A percentile compares a stretch with the other conserved stretches of the same genome.
Evolutionary conservation across 1,140 invertebrate species (phyloP).

Genomic region (Drosophila baimaii): DNA sequence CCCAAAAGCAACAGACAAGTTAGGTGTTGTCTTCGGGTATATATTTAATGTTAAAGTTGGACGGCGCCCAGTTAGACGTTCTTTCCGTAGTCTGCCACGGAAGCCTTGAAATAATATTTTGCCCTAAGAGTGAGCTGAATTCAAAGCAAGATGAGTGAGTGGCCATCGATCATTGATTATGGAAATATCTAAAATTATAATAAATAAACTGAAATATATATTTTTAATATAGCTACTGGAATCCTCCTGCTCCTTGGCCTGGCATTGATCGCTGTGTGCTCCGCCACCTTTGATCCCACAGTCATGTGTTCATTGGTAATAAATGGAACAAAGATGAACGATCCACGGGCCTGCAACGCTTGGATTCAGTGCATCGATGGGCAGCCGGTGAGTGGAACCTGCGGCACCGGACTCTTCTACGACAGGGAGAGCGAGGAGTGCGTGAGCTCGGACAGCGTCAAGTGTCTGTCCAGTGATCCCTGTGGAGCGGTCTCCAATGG

Average conservation of each 20-base stretch:
- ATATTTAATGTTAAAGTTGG: constrained; percentile 34
- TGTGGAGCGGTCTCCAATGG: constrained; percentile 59
- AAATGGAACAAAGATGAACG: constrained; percentile 67
- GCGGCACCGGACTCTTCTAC: constrained; percentile 55
- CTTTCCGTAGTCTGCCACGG: neutral
- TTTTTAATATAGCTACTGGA: constrained; percentile 2
- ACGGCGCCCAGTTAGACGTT: constrained; percentile 35
- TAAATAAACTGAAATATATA: neutral
- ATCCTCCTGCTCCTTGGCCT: constrained; percentile 7
- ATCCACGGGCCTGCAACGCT: constrained; percentile 66
- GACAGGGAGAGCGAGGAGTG: constrained; percentile 61
- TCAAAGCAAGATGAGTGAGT: constrained; percentile 39
- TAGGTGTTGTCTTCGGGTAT: constrained; percentile 6
- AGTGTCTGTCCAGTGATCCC: constrained; percentile 72
- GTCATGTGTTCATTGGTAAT: constrained; percentile 56
- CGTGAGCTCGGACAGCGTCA: constrained; percentile 39
- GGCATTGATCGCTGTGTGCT: neutral
- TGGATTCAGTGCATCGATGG: constrained; percentile 71
- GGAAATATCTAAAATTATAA: neutral
- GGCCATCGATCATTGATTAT: too few relatives aligned
- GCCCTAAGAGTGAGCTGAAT: neutral
- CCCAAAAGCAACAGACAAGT: neutral
- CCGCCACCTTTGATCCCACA: constrained; percentile 58
- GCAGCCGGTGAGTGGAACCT: constrained; percentile 48
- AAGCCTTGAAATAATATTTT: neutral